Evolutionary conservation across 2,113 vertebrate genomes (phyloP), one percentile per base, ranked within the genome.

Genomic region (Puma concolor): DNA sequence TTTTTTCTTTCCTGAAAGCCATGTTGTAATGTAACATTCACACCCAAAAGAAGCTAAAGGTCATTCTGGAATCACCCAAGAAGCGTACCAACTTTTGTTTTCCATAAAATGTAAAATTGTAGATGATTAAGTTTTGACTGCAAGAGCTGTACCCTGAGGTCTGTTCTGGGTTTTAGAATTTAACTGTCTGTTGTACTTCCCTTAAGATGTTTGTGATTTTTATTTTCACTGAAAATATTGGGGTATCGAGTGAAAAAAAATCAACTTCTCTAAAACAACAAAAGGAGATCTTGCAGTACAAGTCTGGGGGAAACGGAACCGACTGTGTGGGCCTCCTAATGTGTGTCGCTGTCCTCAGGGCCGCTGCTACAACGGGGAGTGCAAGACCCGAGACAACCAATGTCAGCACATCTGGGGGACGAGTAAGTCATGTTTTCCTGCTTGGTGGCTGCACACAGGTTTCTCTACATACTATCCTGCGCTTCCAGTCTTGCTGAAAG

Each of bases 371-470:
- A 99, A 97, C 0, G 99, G 99, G 92, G 99, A 99, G 98, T 99
- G 99, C 99, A 99, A 99, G 98, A 99, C 99, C 66, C 99, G 99
- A 98, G 99, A 99, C 96, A 99, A 99, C 99, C 99, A 99, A 95
- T 99, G 99, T 98, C 99, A 99, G 99, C 99, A 99, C 98, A 99
- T 99, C 98, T 99, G 99, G 99, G 99, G 99, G 84, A 98, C 99
- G 98, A 99, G 99, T 99, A 99, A 98, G 99, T 99, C 71, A 29
- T 21, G 5, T 83, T 67, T n/a, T 72, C 63, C 25, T 33, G 87
- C 69, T 17, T 16, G 33, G 0, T 17, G 13, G 16, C 4, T 23
- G 12, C 54, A 11, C 10, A 5, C 10, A 2, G 41, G 48, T 57
- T 74, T 69, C 74, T 88, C 23, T 74, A 21, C 17, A 2, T 1